phyloP scores from a whole-genome alignment of 2,113 vertebrate genomes.

The Apteryx owenii region DNA sequence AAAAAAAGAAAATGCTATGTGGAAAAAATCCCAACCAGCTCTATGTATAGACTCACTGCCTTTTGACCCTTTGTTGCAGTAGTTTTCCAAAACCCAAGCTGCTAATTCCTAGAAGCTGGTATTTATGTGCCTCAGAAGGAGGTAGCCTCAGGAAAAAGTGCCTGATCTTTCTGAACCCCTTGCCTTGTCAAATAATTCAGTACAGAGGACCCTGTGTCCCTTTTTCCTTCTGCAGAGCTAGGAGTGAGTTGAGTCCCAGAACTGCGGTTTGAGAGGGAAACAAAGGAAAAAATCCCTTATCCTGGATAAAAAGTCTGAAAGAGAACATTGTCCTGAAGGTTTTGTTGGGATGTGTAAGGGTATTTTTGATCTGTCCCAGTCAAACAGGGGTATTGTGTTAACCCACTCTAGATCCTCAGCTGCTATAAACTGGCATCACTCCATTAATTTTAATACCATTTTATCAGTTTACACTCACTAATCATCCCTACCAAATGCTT shows the following conservation, averaged over 20 bases:
- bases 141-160: neutral
- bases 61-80: neutral
- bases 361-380: neutral
- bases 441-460: conserved; percentile 25
- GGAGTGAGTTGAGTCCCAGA: neutral
- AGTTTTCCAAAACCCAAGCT: neutral
- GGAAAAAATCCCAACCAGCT: neutral
- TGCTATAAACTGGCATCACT: neutral
- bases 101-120: neutral
- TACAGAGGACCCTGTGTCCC: fast-evolving
- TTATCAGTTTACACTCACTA: conserved; percentile 23
- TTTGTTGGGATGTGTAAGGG: neutral
- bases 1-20: neutral
- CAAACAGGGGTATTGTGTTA: neutral
- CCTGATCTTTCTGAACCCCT: neutral
- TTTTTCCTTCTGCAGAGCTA: neutral
- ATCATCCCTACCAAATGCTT: conserved; percentile 47
- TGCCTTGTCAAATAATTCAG: neutral
- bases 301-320: neutral
- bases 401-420: neutral
- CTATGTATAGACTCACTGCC: neutral
- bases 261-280: neutral
- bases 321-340: neutral
- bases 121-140: neutral
- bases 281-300: neutral